Percentiles rank a stretch among this genome's conserved stretches.
Conservation (phyloP, 2,797 vertebrate species). For the Coluber constrictor region DNA sequence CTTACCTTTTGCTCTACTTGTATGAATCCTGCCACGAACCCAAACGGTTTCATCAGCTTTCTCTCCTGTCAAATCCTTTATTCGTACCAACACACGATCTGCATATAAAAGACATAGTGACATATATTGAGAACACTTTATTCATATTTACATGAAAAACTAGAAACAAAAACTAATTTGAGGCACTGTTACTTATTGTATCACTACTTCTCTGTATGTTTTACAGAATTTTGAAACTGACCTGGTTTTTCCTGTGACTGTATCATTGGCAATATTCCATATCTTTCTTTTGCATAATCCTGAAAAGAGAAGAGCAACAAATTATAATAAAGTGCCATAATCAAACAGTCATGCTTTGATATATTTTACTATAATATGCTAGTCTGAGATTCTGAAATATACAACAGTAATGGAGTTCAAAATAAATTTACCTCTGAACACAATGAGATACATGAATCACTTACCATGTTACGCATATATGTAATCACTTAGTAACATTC, state of each 20-base stretch:
- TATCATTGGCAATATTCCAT: slow-evolving; percentile 87
- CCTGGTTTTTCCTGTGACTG: slow-evolving; percentile 96
- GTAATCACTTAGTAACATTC: neutral
- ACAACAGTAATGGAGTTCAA: neutral
- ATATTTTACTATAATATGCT: neutral
- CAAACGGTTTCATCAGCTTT: slow-evolving; percentile 90
- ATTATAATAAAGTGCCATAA: slow-evolving; percentile 23
- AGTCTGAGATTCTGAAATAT: neutral
- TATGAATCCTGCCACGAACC: slow-evolving; percentile 94
- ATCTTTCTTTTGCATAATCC: slow-evolving; percentile 97
- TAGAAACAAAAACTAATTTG: neutral
- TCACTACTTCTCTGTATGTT: neutral
- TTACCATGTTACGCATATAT: neutral
- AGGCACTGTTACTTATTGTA: neutral
- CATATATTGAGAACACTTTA: neutral
- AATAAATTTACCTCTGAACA: neutral
- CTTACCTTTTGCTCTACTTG: slow-evolving; percentile 98
- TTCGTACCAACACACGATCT: slow-evolving; percentile 84
- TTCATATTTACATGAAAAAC: neutral
- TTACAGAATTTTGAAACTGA: slow-evolving; percentile 70
- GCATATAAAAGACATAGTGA: slow-evolving; percentile 54
- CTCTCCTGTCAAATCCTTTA: slow-evolving; percentile 84
- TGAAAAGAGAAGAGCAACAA: slow-evolving; percentile 57
- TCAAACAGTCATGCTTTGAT: neutral
- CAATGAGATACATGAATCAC: neutral